A percentile compares a stretch with the other conserved stretches of the same genome.
Conservation (phyloP, 2,113 vertebrate genomes). For the Galbula dea region DNA sequence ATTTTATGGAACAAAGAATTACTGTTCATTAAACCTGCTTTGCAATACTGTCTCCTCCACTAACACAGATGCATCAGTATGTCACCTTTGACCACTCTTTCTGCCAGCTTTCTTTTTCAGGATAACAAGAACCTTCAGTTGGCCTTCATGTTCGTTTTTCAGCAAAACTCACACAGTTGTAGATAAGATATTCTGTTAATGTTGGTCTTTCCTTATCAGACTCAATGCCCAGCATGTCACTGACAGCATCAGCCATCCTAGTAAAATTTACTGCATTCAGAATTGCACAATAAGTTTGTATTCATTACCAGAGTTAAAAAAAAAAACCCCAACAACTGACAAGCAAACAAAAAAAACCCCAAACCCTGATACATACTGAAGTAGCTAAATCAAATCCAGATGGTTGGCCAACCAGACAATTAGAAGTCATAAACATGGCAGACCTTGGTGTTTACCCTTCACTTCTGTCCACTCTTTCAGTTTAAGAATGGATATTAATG, state of each 20-base stretch:
- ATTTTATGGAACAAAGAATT: neutral
- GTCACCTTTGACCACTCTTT: neutral
- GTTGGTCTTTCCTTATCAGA: slow-evolving; percentile 25
- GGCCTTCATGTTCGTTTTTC: slow-evolving; percentile 24
- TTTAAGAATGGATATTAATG: neutral
- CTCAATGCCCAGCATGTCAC: neutral
- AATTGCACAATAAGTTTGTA: slow-evolving; percentile 16
- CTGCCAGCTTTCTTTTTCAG: neutral
- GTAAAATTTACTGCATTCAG: slow-evolving; percentile 7
- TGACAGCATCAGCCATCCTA: slow-evolving; percentile 15
- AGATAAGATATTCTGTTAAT: neutral
- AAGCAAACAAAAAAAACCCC: no score
- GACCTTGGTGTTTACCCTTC: neutral
- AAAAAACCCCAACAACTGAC: no score
- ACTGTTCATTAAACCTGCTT: neutral
- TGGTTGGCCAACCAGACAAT: neutral
- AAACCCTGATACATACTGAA: neutral
- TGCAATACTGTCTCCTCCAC: neutral
- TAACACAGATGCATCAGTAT: neutral
- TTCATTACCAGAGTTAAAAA: neutral
- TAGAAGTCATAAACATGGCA: neutral
- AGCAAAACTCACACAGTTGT: neutral
- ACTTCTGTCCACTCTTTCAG: neutral
- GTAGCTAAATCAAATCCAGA: slow-evolving; percentile 22
- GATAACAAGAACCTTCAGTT: neutral